Evolutionary conservation across 2,888 invertebrate genomes (phyloP), one percentile per base, ranked within the genome.

Genomic region (Scotopteryx bipunctaria): DNA sequence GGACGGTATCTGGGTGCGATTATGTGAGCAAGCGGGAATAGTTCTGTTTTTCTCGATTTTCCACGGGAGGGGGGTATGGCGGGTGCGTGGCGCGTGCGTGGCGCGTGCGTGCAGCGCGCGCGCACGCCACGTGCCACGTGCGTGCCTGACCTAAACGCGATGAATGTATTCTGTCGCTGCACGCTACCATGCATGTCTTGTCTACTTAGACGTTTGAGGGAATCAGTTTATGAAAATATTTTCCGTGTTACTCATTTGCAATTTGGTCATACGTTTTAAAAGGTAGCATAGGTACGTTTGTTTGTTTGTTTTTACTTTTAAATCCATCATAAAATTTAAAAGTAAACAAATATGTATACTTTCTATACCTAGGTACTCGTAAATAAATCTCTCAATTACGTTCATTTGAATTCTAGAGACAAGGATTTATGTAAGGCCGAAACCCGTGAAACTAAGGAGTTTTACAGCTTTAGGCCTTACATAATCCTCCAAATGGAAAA

Each of bases 51-150:
- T 71, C 65, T 64, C 65, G 60, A 43, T 55, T 66, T 76, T 75
- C 57, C 69, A 61, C 59, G 66, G 45, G 57, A 40, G 43, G 47
- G 51, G 51, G 44, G 36, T n/a, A n/a, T n/a, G n/a, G n/a, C n/a
- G n/a, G n/a, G n/a, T n/a, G 33, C n/a, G 42, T 44, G 36, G 17
- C 41, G 45, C 32, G 36, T 21, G 47, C 55, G 61, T 57, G 63
- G 16, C 56, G 54, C 16, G 16, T 42, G 57, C 61, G 53, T 61
- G 73, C 51, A 23, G 32, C 48, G 61, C 86, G 83, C 76, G 83
- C 72, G 72, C 54, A n/a, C 1, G 2, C 6, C 77, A 69, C 87
- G 82, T 84, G 87, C 2, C 33, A 11, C 41, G 57, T 52, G 49
- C 41, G 57, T 52, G 49, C 48, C 59, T 61, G 64, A 51, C 57